Base-by-base conservation (phyloP, 2,888 invertebrate genomes). In the Melanostoma scalare region DNA sequence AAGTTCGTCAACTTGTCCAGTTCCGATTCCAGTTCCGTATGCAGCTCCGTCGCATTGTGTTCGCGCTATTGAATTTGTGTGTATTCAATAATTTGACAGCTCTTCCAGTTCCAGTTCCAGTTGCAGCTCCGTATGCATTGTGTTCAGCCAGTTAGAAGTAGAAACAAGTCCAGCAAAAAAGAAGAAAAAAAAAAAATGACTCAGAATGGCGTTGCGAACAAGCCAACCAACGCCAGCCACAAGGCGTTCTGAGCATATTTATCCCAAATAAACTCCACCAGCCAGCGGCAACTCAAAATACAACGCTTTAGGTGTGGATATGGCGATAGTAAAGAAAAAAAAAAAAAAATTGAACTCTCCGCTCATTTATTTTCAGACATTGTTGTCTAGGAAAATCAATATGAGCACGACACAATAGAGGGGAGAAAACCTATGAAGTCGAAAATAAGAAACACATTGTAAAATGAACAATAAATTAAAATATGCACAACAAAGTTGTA, bases 281-380 rank as follows among this genome's bases (percentile, higher is more conserved):
- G 6, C 42, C 31, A 31, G 33, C n/a, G 31, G 42, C 50, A 67
- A 69, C 61, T 63, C 20, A 71, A 60, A 61, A 76, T 53, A 71
- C 30, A 69, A 61, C 58, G 35, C 78, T 58, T 53, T 72, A 69
- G 76, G 61, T 44, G 76, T 69, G 60, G 61, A 58, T 69, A 48
- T 40, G 58, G 6, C 6, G n/a, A 33, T 52, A 9, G 33, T 33
- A 33, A 33, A 31, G 8, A 31, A 5, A 40, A 3, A 31, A n/a
- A 40, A n/a, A 38, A 20, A 6, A 6, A 42, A 31, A 42, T 31
- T n/a, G n/a, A 31, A 9, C n/a, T 31, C 40, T n/a, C 20, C 20
- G 6, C 4, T 42, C 9, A 5, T 31, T 35, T 53, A 35, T 33
- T 31, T n/a, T 40, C 3, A 3, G 1, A 3, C 30, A 58, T n/a